Conservation (phyloP, 2,797 vertebrate species). For the Champsocephalus gunnari region DNA sequence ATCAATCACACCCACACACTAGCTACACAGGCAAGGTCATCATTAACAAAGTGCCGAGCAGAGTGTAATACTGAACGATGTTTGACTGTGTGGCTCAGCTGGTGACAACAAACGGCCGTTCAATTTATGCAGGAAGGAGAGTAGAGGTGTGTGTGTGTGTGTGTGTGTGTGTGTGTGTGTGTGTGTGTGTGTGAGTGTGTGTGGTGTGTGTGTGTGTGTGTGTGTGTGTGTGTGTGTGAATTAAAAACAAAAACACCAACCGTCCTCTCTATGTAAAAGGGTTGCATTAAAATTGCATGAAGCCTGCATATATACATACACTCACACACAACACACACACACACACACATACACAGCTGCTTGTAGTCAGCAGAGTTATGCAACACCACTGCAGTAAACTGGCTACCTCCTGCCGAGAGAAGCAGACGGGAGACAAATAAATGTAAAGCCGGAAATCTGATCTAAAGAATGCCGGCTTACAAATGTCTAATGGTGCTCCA, state of each 20-base stretch:
- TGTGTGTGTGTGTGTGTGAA: slow-evolving; percentile 1
- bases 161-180: neutral
- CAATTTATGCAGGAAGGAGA: slow-evolving; percentile 7
- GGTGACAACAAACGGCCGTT: neutral
- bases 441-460: slow-evolving; percentile 7
- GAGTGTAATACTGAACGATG: slow-evolving; percentile 34
- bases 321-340: slow-evolving; percentile 33
- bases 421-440: neutral
- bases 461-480: neutral
- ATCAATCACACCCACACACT: slow-evolving; percentile 45
- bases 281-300: slow-evolving; percentile 73
- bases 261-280: slow-evolving; percentile 27
- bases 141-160: neutral
- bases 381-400: slow-evolving; percentile 83
- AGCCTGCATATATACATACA: slow-evolving; percentile 16
- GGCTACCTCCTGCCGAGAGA: slow-evolving; percentile 51
- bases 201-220: too few relatives aligned
- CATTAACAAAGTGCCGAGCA: slow-evolving; percentile 38
- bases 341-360: slow-evolving; percentile 50
- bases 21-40: slow-evolving; percentile 39
- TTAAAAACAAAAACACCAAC: slow-evolving; percentile 16
- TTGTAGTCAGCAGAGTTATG: slow-evolving; percentile 76
- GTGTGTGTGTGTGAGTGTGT: neutral
- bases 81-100: neutral
- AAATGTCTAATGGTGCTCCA: slow-evolving; percentile 8